Conservation (phyloP, 2,113 vertebrate species). For the Halichoeres trimaculatus region DNA sequence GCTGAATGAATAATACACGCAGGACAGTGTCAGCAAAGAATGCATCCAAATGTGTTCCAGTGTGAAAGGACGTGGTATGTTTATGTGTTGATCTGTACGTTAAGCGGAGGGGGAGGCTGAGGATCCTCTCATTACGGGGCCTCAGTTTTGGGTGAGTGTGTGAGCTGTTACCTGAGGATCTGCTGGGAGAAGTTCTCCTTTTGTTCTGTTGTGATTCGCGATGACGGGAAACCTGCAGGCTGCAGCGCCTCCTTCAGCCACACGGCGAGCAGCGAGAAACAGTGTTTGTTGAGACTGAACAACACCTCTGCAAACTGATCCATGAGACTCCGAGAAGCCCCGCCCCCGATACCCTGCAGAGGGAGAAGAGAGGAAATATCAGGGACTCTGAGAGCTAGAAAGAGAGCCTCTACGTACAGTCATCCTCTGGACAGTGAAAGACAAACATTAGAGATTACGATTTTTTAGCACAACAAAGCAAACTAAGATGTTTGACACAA, state of each 20-base stretch:
- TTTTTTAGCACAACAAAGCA: too few species aligned
- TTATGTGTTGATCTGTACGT: too few species aligned
- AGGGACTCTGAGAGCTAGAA: constrained; percentile 18
- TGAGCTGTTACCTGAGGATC: constrained; percentile 89
- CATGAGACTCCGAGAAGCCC: constrained; percentile 96
- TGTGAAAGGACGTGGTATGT: too few species aligned
- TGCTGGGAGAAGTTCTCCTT: constrained; percentile 97
- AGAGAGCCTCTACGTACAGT: neutral
- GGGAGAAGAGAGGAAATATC: neutral
- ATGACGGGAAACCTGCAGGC: constrained; percentile 92
- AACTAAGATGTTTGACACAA: too few species aligned
- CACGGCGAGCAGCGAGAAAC: constrained; percentile 91
- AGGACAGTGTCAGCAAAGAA: too few species aligned
- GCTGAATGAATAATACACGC: too few species aligned
- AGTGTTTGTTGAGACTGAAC: constrained; percentile 96
- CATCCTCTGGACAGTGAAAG: too few species aligned
- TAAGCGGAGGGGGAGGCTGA: too few species aligned
- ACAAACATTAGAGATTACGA: too few species aligned
- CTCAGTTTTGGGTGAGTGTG: neutral
- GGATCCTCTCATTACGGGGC: too few species aligned
- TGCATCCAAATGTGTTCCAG: too few species aligned
- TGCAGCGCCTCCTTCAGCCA: constrained; percentile 97
- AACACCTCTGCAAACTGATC: constrained; percentile 97
- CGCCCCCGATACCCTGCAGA: constrained; percentile 92
- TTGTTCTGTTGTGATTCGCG: constrained; percentile 90